Base-by-base conservation (phyloP, 2,113 vertebrate species). In the Pleuronectes platessa region DNA sequence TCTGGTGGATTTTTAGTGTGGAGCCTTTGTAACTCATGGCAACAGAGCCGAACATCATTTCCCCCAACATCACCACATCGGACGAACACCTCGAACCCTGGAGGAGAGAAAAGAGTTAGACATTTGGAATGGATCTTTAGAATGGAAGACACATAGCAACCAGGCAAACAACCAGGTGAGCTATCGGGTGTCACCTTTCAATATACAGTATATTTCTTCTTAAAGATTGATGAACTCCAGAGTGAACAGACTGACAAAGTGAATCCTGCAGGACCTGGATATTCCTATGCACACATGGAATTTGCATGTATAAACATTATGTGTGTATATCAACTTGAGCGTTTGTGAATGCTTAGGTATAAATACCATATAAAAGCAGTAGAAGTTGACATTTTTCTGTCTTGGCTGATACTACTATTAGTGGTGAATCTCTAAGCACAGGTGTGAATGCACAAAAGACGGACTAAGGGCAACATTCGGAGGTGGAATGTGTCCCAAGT, bases 41-140 rank as follows among this genome's bases (percentile, higher is more conserved):
- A 83, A 99, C 98, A 15, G 98, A 99, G 64, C 98, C 98, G 91
- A 99, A 99, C 98, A 99, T 99, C 98, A 99, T 99, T 88, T 99
- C 98, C 66, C 97, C 98, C 77, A 99, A 95, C 98, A 99, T 99
- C 81, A 95, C 97, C 83, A 97, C 97, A 88, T 99, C 98, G 3
- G 98, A 98, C 12, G 97, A 96, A 79, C 96, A 97, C 54, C 94
- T 95, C 35, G 97, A 96, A 59, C 95, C 94, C 97, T 99, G 83
- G 3, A 35, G 17, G 55, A 35, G 3, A 37, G 61, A 40, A 3
- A n/a, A 31, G 5, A 51, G 12, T 45, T 2, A 53, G 3, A 70
- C n/a, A 58, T 54, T 54, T 24, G 24, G 24, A 24, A 24, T 24
- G 24, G 24, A 2, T 24, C 2, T 24, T 24, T 24, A 24, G 24